These are phyloP conservation scores for Triops cancriformis DNA, from an alignment of 1,140 invertebrate genomes.

Conservation along the genomic window DNA sequence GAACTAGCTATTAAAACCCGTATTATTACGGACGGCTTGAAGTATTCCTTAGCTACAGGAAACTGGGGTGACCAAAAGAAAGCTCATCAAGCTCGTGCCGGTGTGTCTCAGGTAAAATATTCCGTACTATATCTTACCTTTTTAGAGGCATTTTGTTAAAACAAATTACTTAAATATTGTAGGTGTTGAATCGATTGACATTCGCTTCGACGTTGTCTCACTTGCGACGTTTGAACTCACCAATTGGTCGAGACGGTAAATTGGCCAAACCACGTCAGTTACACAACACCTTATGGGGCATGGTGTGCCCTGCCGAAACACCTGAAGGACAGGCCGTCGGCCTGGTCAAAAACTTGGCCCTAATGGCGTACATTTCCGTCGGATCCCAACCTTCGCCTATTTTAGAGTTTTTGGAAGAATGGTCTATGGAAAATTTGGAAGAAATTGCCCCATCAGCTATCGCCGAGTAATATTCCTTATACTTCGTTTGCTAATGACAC, in stretches of 20 bases:
- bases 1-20: constrained; percentile 95
- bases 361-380: constrained; percentile 99
- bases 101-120: constrained; percentile 63
- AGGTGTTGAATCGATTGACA: constrained; percentile 88
- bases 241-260: constrained; percentile 97
- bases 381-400: constrained; percentile 97
- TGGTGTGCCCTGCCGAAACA: constrained; percentile 99
- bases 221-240: constrained; percentile 92
- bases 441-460: constrained; percentile 94
- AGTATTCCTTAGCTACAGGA: constrained; percentile 95
- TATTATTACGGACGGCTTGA: constrained; percentile 95
- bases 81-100: constrained; percentile 92
- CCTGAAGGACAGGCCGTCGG: constrained; percentile 88
- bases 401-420: constrained; percentile 98
- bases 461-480: constrained; percentile 51
- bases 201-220: constrained; percentile 97
- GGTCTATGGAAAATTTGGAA: constrained; percentile 99
- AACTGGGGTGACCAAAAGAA: constrained; percentile 99
- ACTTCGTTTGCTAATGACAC: neutral
- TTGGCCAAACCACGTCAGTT: constrained; percentile 94
- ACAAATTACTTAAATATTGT: neutral
- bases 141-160: neutral
- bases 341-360: constrained; percentile 92
- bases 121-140: constrained; percentile 15
- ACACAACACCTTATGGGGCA: constrained; percentile 98